Percentiles rank a stretch among this genome's conserved stretches.
phyloP scores from a whole-genome alignment of 2,113 vertebrate species.

The Sphaerodactylus townsendi region DNA sequence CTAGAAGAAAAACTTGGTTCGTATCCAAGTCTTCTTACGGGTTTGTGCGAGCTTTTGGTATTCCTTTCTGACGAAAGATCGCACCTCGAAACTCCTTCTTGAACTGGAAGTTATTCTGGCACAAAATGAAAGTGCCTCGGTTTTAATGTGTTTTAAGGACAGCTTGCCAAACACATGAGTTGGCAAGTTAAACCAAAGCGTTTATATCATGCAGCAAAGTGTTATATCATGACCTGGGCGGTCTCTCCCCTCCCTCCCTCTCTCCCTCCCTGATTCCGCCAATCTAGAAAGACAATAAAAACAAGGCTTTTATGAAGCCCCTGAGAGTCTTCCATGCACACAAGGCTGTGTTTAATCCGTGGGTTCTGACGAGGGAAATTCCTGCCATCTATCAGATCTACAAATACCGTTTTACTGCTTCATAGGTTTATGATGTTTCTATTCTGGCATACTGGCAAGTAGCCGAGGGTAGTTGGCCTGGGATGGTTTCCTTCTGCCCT shows the following conservation, averaged over 20 bases:
- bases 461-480: background rate
- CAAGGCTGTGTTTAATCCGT: background rate
- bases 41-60: constrained; percentile 41
- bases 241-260: background rate
- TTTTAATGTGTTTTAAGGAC: background rate
- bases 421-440: background rate
- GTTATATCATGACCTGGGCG: background rate
- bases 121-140: background rate
- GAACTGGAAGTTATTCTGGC: background rate
- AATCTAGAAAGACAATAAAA: background rate
- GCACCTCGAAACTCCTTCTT: background rate
- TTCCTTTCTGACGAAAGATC: constrained; percentile 31
- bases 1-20: constrained; percentile 51
- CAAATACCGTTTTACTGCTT: background rate
- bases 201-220: background rate
- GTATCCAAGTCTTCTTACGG: constrained; percentile 33
- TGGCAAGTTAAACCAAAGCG: background rate
- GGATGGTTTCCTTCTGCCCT: background rate
- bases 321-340: too few relatives aligned
- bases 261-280: background rate
- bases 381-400: background rate
- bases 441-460: background rate
- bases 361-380: background rate
- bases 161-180: background rate
- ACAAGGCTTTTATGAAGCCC: background rate